Evolutionary conservation across 2,113 vertebrate species (phyloP).

Genomic region (Ammospiza nelsoni): DNA sequence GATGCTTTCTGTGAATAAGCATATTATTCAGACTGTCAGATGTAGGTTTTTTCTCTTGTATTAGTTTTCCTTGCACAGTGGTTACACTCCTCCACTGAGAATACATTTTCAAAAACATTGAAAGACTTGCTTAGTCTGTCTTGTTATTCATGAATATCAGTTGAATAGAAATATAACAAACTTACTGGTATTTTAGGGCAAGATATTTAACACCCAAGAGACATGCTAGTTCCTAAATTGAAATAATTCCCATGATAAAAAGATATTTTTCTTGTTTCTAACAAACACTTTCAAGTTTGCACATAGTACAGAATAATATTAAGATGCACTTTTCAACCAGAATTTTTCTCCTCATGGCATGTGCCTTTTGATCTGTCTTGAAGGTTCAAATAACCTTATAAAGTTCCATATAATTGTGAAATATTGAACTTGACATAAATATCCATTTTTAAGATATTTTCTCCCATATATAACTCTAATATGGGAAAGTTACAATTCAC

Average conservation of each 20-base stretch:
- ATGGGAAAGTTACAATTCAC: neutral
- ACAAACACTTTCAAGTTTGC: neutral
- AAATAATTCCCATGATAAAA: neutral
- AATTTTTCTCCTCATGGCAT: neutral
- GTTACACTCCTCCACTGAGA: slow-evolving; percentile 25
- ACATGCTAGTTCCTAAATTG: neutral
- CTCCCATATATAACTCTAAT: neutral
- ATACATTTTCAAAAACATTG: slow-evolving; percentile 27
- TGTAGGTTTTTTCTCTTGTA: neutral
- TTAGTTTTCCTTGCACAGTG: slow-evolving; percentile 27
- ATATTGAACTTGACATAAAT: neutral
- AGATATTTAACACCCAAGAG: neutral
- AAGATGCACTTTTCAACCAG: neutral
- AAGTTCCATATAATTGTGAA: neutral
- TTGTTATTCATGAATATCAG: neutral
- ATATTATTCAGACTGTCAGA: slow-evolving; percentile 23
- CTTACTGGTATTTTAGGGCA: neutral
- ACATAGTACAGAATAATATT: neutral
- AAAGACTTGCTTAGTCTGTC: slow-evolving; percentile 37
- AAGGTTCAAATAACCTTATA: neutral
- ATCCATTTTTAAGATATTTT: neutral
- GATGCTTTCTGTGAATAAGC: slow-evolving; percentile 61
- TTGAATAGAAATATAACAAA: neutral
- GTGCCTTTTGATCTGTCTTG: neutral
- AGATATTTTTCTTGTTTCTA: neutral